Conservation (phyloP, 2,113 vertebrate species). For the Acanthochromis polyacanthus region DNA sequence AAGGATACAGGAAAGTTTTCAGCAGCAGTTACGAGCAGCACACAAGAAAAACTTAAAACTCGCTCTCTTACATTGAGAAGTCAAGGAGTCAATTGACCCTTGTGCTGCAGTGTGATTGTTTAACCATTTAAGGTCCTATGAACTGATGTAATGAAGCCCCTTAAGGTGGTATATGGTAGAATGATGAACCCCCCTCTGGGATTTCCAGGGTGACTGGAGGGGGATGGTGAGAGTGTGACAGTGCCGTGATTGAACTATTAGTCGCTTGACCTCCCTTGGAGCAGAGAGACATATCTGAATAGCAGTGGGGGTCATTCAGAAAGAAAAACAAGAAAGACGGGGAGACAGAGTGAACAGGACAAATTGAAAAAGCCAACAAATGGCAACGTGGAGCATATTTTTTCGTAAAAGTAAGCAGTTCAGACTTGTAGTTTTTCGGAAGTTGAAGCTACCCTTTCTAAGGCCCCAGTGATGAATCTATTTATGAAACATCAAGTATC, state of each 20-base stretch:
- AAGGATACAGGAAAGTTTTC: conserved; percentile 43
- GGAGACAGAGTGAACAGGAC: conserved; percentile 54
- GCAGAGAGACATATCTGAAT: conserved; percentile 88
- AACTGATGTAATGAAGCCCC: conserved; percentile 93
- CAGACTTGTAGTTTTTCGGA: conserved; percentile 9
- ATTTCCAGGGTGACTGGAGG: conserved; percentile 55
- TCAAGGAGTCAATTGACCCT: conserved; percentile 91
- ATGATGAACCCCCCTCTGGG: conserved; percentile 73
- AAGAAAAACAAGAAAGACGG: conserved; percentile 53
- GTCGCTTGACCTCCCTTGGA: conserved; percentile 90
- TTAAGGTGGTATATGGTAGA: conserved; percentile 76
- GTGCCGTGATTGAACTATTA: conserved; percentile 97
- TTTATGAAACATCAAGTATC: conserved; percentile 63
- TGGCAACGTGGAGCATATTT: conserved; percentile 2
- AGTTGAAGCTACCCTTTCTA: not conserved
- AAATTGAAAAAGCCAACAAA: conserved; percentile 38
- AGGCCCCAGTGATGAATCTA: conserved; percentile 14
- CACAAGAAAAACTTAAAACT: conserved; percentile 30
- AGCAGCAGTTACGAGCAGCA: conserved; percentile 12
- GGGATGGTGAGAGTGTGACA: conserved; percentile 88
- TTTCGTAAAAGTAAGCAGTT: conserved; percentile 11
- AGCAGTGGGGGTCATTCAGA: conserved; percentile 87
- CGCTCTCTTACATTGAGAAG: conserved; percentile 22
- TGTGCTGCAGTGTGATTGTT: conserved; percentile 90
- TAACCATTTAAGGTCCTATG: conserved; percentile 92